Evolutionary conservation across 2,888 invertebrate species (phyloP), one percentile per base, ranked within the genome.

Genomic region (Drosophila anomalata): DNA sequence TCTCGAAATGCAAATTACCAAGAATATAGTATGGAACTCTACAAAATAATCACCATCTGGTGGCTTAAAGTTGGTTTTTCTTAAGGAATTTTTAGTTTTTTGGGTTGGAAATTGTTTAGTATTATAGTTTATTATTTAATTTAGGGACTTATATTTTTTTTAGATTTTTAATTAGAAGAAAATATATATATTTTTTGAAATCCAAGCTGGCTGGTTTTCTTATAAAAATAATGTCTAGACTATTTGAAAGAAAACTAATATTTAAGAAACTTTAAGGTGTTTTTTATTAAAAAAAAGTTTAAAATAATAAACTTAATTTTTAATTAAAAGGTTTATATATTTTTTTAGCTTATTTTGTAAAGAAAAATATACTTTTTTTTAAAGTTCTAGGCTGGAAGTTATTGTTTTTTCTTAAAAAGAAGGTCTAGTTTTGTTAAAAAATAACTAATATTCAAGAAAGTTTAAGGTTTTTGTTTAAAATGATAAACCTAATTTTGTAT

Each of bases 1-100:
- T 9, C 47, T 48, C n/a, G n/a, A 62, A 61, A 62, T 62, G 47
- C 62, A 31, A 17, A 61, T 44, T 44, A 11, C 6, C 22, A 6
- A 46, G 44, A 20, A 22, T 22, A 4, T 22, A 12, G 17, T 2
- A 36, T 2, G 14, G n/a, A 36, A 6, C 31, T 33, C 31, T 33
- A 6, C 2, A 36, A n/a, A 36, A 36, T n/a, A 1, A 2, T 3
- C 33, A 36, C 36, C 36, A 36, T 36, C 36, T 36, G 36, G 36
- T 36, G 2, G 5, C n/a, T 2, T 14, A 36, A 36, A 14, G 6
- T 14, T n/a, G 0, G 0, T 6, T 36, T 36, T 14, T 36, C 5
- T 33, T 33, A 1, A 6, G 9, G 5, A 33, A 36, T 7, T n/a
- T 6, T 14, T 0, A n/a, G 36, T 5, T 36, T 36, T 36, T 7